Percentiles rank a stretch among this genome's conserved stretches.
phyloP scores from a whole-genome alignment of 2,797 vertebrate genomes.

The Peromyscus eremicus region DNA sequence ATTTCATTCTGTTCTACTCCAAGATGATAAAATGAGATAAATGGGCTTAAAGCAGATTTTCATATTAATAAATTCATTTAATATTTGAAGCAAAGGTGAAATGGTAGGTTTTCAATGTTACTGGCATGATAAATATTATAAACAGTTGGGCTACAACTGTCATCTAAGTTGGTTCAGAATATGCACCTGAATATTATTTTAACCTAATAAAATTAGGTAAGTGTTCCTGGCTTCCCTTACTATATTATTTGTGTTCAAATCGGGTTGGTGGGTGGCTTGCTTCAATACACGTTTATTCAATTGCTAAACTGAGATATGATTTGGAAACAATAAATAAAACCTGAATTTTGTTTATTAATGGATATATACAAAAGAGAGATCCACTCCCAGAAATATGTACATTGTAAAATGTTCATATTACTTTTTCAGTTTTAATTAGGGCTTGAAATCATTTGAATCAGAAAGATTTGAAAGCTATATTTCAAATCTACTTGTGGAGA shows the following conservation, averaged over 20 bases:
- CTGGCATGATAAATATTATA: conserved; percentile 96
- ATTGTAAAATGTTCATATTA: conserved; percentile 25
- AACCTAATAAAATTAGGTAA: conserved; percentile 93
- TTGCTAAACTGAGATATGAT: conserved; percentile 81
- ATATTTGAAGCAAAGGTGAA: conserved; percentile 94
- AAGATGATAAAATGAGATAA: conserved; percentile 56
- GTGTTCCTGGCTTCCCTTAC: conserved; percentile 90
- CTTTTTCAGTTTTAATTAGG: conserved; percentile 36
- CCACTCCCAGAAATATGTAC: not conserved
- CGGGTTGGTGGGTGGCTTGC: conserved; percentile 70
- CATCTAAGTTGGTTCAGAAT: conserved; percentile 99
- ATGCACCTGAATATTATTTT: conserved; percentile 96
- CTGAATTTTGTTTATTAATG: conserved; percentile 44
- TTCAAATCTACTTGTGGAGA: conserved; percentile 36
- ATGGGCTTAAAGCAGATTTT: conserved; percentile 45
- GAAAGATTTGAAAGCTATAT: not conserved
- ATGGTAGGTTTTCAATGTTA: conserved; percentile 93
- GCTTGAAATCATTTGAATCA: not conserved
- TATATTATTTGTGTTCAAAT: conserved; percentile 71
- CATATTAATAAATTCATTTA: conserved; percentile 74
- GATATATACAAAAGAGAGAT: not conserved
- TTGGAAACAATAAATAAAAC: conserved; percentile 73
- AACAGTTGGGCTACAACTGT: conserved; percentile 97
- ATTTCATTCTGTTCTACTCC: not conserved
- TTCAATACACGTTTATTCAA: conserved; percentile 74